Base-by-base conservation (phyloP, 2,888 invertebrate genomes). In the Clostera curtula region DNA sequence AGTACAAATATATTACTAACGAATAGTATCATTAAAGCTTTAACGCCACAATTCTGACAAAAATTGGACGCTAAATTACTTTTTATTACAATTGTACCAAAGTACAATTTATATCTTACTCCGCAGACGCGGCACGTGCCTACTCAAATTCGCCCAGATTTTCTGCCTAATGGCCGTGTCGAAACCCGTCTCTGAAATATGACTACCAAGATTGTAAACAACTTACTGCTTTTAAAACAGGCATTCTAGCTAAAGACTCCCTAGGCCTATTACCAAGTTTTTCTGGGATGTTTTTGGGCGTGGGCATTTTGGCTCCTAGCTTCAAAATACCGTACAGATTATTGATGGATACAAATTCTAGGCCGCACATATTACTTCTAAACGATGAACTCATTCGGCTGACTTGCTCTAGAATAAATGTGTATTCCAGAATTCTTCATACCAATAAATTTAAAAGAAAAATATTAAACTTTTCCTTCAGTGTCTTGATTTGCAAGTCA, bases 11-110 rank as follows among this genome's bases (percentile, higher is more conserved):
- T 43, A 38, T 35, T 43, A 40, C 45, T 42, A 27, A 43, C 37
- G 40, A 19, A 24, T 31, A 38, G 26, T 31, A 43, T 41, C 33
- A 40, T 43, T 46, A 43, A 50, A 47, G 36, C 21, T 31, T 44
- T 36, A 31, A 44, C 33, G 34, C 40, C 42, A 42, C 40, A 40
- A 45, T 46, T 41, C 44, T 30, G 39, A 24, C 19, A 21, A 20
- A 40, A 51, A 55, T 43, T 45, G 34, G 40, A 44, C 46, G 25
- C 7, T 32, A 40, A 36, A 48, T 44, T 35, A 32, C 36, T 34
- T 47, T 53, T 53, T 51, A 49, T 55, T 49, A 36, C 25, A 35
- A 42, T 38, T 23, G 27, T 32, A 43, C 32, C 36, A 28, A 27
- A 38, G 35, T 31, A 40, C 43, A 38, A 24, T 26, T 27, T 12